Evolutionary conservation across 2,888 invertebrate genomes (phyloP).

Genomic region (Phrixothrix hirtus): DNA sequence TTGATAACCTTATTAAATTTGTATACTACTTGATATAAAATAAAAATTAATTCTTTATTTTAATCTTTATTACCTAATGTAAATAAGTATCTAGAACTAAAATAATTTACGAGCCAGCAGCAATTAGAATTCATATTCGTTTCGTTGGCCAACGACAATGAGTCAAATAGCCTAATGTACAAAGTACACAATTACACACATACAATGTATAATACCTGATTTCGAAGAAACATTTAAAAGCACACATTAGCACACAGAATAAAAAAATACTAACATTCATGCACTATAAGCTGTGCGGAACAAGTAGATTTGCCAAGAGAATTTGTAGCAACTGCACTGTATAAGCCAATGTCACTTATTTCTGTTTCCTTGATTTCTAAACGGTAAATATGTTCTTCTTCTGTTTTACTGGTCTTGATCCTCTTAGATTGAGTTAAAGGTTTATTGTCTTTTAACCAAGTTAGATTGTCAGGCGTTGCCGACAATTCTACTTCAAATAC

Average conservation of each 20-base stretch:
- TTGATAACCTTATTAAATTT: too few relatives aligned
- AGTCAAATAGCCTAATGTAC: too few relatives aligned
- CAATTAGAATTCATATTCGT: too few relatives aligned
- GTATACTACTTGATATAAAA: too few relatives aligned
- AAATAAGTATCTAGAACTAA: too few relatives aligned
- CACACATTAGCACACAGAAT: constrained; percentile 7
- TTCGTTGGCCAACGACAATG: too few relatives aligned
- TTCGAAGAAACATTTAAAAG: too few relatives aligned
- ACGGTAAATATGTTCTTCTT: constrained; percentile 67
- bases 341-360: constrained; percentile 82
- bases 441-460: constrained; percentile 88
- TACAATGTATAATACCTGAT: too few relatives aligned
- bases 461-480: constrained; percentile 67
- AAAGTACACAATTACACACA: too few relatives aligned
- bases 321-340: constrained; percentile 87
- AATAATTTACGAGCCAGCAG: too few relatives aligned
- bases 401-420: constrained; percentile 64
- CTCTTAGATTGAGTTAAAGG: constrained; percentile 74
- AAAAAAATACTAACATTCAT: constrained; percentile 69
- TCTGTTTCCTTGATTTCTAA: constrained; percentile 75
- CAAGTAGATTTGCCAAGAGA: constrained; percentile 78
- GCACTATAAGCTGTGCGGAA: constrained; percentile 85
- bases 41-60: too few relatives aligned
- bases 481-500: constrained; percentile 77
- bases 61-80: too few relatives aligned